Base-by-base conservation (phyloP, 2,113 vertebrate species). In the Tetraodon nigroviridis region DNA sequence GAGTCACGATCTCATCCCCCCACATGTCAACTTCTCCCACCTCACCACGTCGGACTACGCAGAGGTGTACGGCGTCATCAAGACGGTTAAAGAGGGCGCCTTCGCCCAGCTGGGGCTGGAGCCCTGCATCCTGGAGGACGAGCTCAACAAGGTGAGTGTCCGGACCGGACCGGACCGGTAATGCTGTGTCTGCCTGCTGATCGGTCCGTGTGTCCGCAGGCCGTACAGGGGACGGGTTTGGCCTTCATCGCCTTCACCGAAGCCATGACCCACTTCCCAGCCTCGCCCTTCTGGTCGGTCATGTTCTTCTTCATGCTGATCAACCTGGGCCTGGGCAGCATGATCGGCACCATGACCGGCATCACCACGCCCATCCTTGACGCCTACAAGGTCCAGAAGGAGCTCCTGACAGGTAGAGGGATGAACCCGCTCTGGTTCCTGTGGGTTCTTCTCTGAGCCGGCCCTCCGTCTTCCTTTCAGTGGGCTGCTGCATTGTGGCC, bases 271-370 rank as follows among this genome's bases (percentile, higher is more conserved):
- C 96, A 98, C 77, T 99, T 99, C 75, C 97, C 97, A 0, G 95
- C 84, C 4, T 99, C 97, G 1, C 97, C 97, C 0, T 94, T 99
- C 80, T 99, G 97, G 97, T 99, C 97, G 0, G 94, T 98, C 78
- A 94, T 99, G 95, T 99, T 99, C 90, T 99, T 99, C 92, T 87
- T 99, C 88, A 99, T 99, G 97, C 91, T 99, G 65, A 98, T 99
- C 75, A 99, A 98, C 84, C 90, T 99, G 66, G 97, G 97, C 3
- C 74, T 99, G 87, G 96, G 97, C 22, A 98, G 96, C 85, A 99
- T 99, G 97, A 98, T 99, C 0, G 97, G 97, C 59, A 99, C 96
- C 80, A 99, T 99, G 97, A 95, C 95, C 0, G 97, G 97, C 76
- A 98, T 99, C 89, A 97, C 94, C 59, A 98, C 97, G 0, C 96